Evolutionary conservation across 2,888 invertebrate species (phyloP), one percentile per base, ranked within the genome.

Genomic region (Elaeidobius kamerunicus): DNA sequence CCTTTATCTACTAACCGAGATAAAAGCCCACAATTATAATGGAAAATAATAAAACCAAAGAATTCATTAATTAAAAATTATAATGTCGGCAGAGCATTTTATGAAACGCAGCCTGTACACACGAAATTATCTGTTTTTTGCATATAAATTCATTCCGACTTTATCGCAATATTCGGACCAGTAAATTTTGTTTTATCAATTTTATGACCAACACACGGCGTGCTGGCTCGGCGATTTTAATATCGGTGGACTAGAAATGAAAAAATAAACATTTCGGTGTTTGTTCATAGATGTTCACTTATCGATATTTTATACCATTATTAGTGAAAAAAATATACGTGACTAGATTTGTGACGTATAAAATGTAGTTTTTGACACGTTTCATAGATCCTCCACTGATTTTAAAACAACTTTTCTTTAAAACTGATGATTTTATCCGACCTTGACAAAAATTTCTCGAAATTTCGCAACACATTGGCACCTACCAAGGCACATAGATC

Each of bases 1-100:
- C 42, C 42, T 42, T 43, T 52, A 52, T 43, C 45, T 44, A 52
- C 43, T 51, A 35, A 43, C 51, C 44, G 38, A 43, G 34, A 51
- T 43, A 51, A 51, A 36, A 44, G 12, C 30, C 19, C 5, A 35
- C 38, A 44, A 30, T 30, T 30, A 30, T 30, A 9, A 30, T 30
- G 11, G 30, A 30, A 30, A 30, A n/a, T 30, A 30, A n/a, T 30
- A 30, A 30, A 12, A 30, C 30, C 12, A 12, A 3, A 30, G 30
- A 3, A 6, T 30, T 30, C 3, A 30, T 30, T 30, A 30, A 30
- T 30, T 30, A 11, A 3, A 11, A 30, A 30, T 30, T 30, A 30
- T 11, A 30, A 12, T 11, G 5, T 30, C n/a, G n/a, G n/a, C n/a
- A n/a, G n/a, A n/a, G n/a, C n/a, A n/a, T n/a, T n/a, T n/a, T n/a